Evolutionary conservation across 2,888 invertebrate genomes (phyloP).

Genomic region (Pandemis corylana): DNA sequence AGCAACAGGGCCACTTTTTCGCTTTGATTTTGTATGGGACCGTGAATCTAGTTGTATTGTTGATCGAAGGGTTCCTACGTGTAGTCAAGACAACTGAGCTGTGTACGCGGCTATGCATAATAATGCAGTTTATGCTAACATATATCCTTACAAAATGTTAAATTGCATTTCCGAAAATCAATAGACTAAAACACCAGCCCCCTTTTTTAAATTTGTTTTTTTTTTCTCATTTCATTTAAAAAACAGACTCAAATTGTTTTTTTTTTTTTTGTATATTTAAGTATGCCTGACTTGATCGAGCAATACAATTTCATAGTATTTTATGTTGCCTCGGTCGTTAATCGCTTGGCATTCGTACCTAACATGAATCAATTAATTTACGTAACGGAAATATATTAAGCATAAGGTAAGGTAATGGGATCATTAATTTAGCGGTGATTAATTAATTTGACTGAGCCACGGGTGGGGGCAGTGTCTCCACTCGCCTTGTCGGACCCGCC

Average conservation of each 20-base stretch:
- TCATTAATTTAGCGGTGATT: slow-evolving; percentile 35
- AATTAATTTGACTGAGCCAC: slow-evolving; percentile 34
- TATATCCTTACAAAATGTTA: not conserved
- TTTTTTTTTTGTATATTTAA: too few relatives aligned
- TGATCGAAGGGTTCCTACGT: slow-evolving; percentile 17
- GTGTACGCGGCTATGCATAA: not conserved
- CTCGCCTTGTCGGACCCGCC: slow-evolving; percentile 67
- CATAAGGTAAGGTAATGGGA: slow-evolving; percentile 20
- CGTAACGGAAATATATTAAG: slow-evolving; percentile 7
- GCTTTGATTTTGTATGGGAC: too few relatives aligned
- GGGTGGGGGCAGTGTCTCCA: slow-evolving; percentile 30
- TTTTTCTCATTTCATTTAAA: too few relatives aligned
- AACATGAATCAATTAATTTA: not conserved
- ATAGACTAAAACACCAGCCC: too few relatives aligned
- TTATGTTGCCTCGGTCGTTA: slow-evolving; percentile 5
- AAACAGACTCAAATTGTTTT: too few relatives aligned
- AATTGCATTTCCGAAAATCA: too few relatives aligned
- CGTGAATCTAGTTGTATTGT: too few relatives aligned
- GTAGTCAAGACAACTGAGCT: not conserved
- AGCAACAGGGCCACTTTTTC: too few relatives aligned
- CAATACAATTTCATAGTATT: not conserved
- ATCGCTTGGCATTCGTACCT: slow-evolving; percentile 28
- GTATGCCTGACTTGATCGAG: not conserved
- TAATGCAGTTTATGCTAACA: slow-evolving; percentile 14
- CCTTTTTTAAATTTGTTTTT: too few relatives aligned